phyloP scores from a whole-genome alignment of 1,140 invertebrate species.

The Melipona quadrifasciata region DNA sequence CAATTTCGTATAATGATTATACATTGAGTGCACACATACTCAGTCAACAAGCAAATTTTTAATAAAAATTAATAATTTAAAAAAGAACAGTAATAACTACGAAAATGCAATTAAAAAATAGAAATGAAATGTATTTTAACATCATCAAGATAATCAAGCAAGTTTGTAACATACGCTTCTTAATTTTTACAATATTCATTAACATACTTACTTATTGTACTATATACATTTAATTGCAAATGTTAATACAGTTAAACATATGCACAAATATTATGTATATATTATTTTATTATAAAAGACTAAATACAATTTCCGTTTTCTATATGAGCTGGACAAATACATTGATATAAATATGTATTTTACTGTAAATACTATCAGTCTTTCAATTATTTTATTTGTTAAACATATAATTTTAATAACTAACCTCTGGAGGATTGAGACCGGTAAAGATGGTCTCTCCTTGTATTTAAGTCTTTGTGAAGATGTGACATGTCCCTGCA shows the following conservation, averaged over 20 bases:
- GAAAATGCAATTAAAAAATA: constrained; percentile 12
- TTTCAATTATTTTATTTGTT: neutral
- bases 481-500: constrained; percentile 76
- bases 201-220: constrained; percentile 50
- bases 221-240: constrained; percentile 37
- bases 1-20: constrained; percentile 1
- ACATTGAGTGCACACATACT: neutral
- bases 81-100: constrained; percentile 28
- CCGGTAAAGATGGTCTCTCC: constrained; percentile 82
- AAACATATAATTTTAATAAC: constrained; percentile 59
- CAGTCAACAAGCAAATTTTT: constrained; percentile 19
- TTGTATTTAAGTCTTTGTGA: constrained; percentile 83
- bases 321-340: constrained; percentile 35
- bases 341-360: neutral
- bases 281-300: constrained; percentile 19
- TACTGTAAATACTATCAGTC: neutral
- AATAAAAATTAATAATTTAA: neutral
- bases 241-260: constrained; percentile 22
- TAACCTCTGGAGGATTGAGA: constrained; percentile 80
- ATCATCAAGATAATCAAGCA: constrained; percentile 21
- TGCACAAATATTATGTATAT: constrained; percentile 23
- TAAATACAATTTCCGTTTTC: constrained; percentile 20
- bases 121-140: constrained; percentile 27
- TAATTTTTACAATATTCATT: neutral
- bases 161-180: constrained; percentile 9